Evolutionary conservation across 1,140 invertebrate genomes (phyloP).

Genomic region (Himalopsyche phryganea): DNA sequence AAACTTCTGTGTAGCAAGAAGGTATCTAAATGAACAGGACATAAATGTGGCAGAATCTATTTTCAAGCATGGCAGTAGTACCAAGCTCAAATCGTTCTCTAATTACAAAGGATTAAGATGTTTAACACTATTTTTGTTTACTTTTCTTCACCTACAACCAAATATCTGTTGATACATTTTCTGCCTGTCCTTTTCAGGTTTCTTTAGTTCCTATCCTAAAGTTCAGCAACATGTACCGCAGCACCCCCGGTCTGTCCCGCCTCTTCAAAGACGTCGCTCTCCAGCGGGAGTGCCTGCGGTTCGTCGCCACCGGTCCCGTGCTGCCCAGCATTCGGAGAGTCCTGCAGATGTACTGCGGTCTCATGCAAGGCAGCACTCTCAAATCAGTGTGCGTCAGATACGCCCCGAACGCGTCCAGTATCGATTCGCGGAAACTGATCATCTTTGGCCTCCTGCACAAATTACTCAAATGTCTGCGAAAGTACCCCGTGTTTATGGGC

Average conservation of each 20-base stretch:
- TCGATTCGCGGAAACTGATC: conserved; percentile 83
- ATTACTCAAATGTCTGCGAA: conserved; percentile 79
- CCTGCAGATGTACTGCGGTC: conserved; percentile 26
- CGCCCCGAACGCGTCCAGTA: conserved; percentile 48
- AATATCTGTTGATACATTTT: too few species aligned
- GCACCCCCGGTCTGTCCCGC: conserved; percentile 76
- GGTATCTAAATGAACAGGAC: too few species aligned
- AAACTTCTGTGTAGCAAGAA: background rate
- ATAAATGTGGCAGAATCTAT: background rate
- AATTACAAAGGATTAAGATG: too few species aligned
- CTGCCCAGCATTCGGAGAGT: conserved; percentile 15
- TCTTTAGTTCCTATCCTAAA: conserved; percentile 87
- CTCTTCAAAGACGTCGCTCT: conserved; percentile 66
- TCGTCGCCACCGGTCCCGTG: conserved; percentile 54
- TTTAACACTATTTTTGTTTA: too few species aligned
- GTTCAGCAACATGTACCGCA: conserved; percentile 90
- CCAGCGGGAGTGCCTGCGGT: conserved; percentile 72
- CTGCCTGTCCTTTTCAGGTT: conserved; percentile 73
- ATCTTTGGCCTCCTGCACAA: conserved; percentile 87
- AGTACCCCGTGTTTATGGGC: conserved; percentile 62
- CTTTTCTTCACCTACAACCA: too few species aligned
- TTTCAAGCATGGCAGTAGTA: too few species aligned
- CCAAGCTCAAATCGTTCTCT: too few species aligned
- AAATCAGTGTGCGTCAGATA: conserved; percentile 76
- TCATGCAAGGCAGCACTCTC: conserved; percentile 67